Percentiles rank a stretch among this genome's conserved stretches.
phyloP scores from a whole-genome alignment of 2,113 vertebrate genomes.

The Ailurus styani region DNA sequence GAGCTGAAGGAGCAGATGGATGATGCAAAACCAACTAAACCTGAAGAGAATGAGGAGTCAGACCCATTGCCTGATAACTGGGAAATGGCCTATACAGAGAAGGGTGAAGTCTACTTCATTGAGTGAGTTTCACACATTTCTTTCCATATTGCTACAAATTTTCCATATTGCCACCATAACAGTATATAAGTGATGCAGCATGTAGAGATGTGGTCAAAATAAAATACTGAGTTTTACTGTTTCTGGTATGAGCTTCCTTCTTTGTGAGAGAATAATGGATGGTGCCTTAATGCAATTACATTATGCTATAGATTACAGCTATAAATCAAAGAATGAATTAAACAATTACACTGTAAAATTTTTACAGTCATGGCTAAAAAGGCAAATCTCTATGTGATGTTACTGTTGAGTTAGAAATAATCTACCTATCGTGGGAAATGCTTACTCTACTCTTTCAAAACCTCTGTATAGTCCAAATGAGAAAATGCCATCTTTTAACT shows the following conservation, averaged over 20 bases:
- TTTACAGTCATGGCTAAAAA: neutral
- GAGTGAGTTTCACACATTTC: constrained; percentile 88
- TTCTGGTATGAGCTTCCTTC: neutral
- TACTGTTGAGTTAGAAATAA: neutral
- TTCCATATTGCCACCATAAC: neutral
- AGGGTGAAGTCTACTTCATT: constrained; percentile 99
- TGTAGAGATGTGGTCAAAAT: neutral
- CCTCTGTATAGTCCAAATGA: neutral
- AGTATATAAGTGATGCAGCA: neutral
- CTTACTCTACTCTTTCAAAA: neutral
- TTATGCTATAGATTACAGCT: neutral
- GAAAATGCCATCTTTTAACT: neutral
- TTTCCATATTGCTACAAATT: constrained; percentile 4
- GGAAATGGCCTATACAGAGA: constrained; percentile 99
- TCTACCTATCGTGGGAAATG: neutral
- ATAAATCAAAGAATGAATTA: neutral
- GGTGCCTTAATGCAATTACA: neutral
- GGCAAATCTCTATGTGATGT: neutral
- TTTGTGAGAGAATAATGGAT: neutral
- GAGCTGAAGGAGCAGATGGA: constrained; percentile 87
- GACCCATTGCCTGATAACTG: constrained; percentile 96
- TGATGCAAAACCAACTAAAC: constrained; percentile 85
- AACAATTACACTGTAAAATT: neutral
- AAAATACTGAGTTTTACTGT: neutral
- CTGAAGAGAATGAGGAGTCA: constrained; percentile 91